These are phyloP conservation scores for Oxycera nigricornis DNA, from an alignment of 2,888 invertebrate genomes.

Conservation along the genomic window DNA sequence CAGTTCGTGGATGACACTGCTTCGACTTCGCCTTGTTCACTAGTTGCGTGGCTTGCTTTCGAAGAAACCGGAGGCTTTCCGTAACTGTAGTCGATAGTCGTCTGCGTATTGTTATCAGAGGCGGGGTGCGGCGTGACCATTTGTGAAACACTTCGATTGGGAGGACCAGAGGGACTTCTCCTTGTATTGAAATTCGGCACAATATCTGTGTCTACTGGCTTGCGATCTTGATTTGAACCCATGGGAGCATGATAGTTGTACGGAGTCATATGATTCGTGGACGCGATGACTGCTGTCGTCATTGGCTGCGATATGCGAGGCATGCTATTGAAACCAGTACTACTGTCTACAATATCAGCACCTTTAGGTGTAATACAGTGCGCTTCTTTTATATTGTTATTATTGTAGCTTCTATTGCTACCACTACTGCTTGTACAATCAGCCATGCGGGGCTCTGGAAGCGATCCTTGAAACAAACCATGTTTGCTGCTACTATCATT, in stretches of 20 bases:
- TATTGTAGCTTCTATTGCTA: background rate
- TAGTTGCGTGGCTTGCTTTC: background rate
- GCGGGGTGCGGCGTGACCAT: background rate
- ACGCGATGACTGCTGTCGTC: conserved; percentile 5
- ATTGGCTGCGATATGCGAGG: background rate
- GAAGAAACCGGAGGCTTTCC: no score
- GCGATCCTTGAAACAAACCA: background rate
- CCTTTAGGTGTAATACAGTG: conserved; percentile 6
- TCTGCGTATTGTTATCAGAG: background rate
- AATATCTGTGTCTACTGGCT: no score
- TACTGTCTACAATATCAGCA: conserved; percentile 14
- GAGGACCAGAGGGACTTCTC: background rate
- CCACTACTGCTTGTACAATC: conserved; percentile 15
- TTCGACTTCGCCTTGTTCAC: background rate
- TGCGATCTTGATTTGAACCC: no score
- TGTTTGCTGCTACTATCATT: background rate
- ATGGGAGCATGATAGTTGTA: no score
- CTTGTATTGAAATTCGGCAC: no score
- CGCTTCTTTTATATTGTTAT: background rate
- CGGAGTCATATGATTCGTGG: background rate
- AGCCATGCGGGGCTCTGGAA: background rate
- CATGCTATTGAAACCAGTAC: background rate
- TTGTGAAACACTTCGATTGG: background rate
- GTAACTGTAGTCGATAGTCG: background rate
- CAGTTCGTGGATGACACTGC: conserved; percentile 28